Conservation (phyloP, 2,888 invertebrate genomes). For the Cantharis nigra region DNA sequence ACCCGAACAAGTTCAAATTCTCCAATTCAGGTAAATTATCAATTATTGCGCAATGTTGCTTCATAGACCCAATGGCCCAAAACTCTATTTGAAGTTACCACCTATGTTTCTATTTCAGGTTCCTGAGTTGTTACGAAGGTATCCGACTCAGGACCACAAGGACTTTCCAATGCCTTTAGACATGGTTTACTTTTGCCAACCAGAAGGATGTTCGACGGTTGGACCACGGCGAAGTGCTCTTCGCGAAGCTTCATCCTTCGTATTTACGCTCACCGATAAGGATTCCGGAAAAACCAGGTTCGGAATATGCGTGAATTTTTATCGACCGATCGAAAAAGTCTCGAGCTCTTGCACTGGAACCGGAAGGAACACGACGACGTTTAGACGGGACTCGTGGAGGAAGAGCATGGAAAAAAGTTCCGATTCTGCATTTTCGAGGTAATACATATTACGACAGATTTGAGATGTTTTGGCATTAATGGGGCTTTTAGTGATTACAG, state of each 20-base stretch:
- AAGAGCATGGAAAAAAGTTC: slow-evolving; percentile 92
- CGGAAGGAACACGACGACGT: slow-evolving; percentile 61
- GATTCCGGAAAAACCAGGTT: slow-evolving; percentile 94
- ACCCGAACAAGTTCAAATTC: slow-evolving; percentile 71
- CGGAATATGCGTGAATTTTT: slow-evolving; percentile 98
- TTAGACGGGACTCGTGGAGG: slow-evolving; percentile 86
- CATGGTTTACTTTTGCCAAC: slow-evolving; percentile 99
- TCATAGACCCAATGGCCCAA: no score
- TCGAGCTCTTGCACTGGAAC: slow-evolving; percentile 45
- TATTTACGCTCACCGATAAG: slow-evolving; percentile 97
- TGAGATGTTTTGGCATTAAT: slow-evolving; percentile 1
- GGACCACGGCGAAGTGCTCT: slow-evolving; percentile 83
- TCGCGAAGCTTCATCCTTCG: slow-evolving; percentile 94
- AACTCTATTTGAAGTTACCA: no score
- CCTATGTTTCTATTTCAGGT: slow-evolving; percentile 60
- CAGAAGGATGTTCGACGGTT: slow-evolving; percentile 94
- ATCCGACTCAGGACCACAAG: slow-evolving; percentile 92
- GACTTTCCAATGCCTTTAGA: slow-evolving; percentile 97
- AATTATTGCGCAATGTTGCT: slow-evolving; percentile 4
- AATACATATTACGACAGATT: slow-evolving; percentile 43
- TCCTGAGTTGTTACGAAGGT: slow-evolving; percentile 93
- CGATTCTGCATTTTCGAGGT: slow-evolving; percentile 93
- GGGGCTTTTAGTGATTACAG: slow-evolving; percentile 81
- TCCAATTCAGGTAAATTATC: slow-evolving; percentile 74
- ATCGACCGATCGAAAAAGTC: slow-evolving; percentile 82